A percentile compares a stretch with the other conserved stretches of the same genome.
phyloP scores from a whole-genome alignment of 2,888 invertebrate species.

The Drepanosiphum platanoidis region DNA sequence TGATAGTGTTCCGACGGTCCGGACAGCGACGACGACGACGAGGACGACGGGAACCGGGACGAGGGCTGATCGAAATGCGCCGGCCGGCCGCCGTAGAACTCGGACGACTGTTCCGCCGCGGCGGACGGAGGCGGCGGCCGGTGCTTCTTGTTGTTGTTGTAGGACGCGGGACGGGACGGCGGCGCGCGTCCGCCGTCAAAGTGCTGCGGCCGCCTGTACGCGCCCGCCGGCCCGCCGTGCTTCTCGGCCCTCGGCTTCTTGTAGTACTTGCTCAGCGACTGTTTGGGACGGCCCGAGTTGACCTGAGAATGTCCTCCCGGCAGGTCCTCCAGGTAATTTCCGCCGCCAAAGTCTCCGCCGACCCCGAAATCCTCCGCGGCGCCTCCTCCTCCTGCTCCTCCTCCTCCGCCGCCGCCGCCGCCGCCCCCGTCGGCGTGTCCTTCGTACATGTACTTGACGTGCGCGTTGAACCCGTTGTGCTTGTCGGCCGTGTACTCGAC shows the following conservation, averaged over 20 bases:
- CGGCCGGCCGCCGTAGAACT: not conserved
- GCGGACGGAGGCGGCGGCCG: not conserved
- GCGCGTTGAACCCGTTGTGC: conserved; percentile 66
- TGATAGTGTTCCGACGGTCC: not conserved
- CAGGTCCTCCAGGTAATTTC: conserved; percentile 64
- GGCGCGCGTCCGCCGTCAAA: not conserved
- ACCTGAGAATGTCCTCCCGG: not conserved
- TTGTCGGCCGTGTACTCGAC: conserved; percentile 66
- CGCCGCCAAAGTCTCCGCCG: conserved; percentile 63
- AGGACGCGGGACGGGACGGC: not conserved
- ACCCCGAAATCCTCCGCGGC: conserved; percentile 64
- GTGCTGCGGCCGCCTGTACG: not conserved
- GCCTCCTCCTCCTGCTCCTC: conserved; percentile 63
- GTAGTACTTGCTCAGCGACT: conserved; percentile 23
- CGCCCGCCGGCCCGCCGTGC: not conserved
- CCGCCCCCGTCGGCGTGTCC: conserved; percentile 63
- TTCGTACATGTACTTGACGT: conserved; percentile 65
- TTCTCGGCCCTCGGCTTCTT: conserved; percentile 30
- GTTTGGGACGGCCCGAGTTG: not conserved
- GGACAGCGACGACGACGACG: not conserved
- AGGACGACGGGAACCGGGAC: not conserved
- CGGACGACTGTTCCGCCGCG: conserved; percentile 10
- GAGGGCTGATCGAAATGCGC: conserved; percentile 8
- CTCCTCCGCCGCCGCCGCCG: not conserved
- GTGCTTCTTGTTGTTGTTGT: conserved; percentile 26